Conservation (phyloP, 2,113 vertebrate species). For the Phaetusa simplex region DNA sequence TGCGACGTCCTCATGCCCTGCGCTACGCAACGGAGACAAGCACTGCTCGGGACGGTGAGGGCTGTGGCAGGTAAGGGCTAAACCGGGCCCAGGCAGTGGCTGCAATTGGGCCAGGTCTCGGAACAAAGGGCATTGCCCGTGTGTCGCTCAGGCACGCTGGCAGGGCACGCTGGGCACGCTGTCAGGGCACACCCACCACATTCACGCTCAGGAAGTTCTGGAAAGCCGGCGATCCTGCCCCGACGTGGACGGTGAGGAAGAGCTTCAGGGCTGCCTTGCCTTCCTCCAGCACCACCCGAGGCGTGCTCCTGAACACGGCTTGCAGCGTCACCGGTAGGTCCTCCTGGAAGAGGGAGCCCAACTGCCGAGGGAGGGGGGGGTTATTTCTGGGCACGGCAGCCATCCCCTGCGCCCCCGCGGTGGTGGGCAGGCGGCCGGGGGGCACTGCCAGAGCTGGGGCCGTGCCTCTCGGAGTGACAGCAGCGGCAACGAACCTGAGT, state of each 20-base stretch:
- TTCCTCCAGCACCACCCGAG: constrained; percentile 27
- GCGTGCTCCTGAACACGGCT: not conserved
- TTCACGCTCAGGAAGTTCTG: constrained; percentile 26
- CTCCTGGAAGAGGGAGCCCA: constrained; percentile 47
- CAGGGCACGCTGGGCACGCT: fast-evolving
- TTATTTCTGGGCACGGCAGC: not conserved
- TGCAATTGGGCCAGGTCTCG: fast-evolving
- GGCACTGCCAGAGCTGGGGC: not conserved
- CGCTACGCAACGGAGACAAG: fast-evolving
- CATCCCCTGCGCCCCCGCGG: fast-evolving
- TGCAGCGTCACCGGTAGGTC: not conserved
- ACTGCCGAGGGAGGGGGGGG: not conserved
- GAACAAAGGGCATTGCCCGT: not conserved
- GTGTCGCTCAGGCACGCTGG: fast-evolving
- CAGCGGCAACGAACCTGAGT: not conserved
- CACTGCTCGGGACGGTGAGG: fast-evolving
- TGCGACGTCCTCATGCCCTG: fast-evolving
- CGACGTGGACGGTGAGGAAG: not conserved
- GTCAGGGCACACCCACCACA: not conserved
- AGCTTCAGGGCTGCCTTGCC: constrained; percentile 2
- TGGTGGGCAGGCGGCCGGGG: fast-evolving
- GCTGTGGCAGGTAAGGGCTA: not conserved
- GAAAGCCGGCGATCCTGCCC: not conserved
- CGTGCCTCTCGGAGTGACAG: fast-evolving
- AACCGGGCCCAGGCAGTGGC: fast-evolving